These are phyloP conservation scores for Rutpela maculata DNA, from an alignment of 2,888 invertebrate genomes.

Conservation along the genomic window DNA sequence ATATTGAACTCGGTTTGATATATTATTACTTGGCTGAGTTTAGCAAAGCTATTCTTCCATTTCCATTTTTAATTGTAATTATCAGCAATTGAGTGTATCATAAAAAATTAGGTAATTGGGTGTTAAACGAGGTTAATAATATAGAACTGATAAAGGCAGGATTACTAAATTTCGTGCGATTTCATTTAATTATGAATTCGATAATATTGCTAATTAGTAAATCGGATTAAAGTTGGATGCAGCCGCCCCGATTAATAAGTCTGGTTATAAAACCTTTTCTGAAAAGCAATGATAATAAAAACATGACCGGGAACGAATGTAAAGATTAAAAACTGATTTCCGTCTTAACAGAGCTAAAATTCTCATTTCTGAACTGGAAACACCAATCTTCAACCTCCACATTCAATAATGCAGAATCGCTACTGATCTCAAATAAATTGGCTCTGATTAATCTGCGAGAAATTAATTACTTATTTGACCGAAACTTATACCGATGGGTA, in stretches of 20 bases:
- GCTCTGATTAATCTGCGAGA: constrained; percentile 9
- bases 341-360: constrained; percentile 15
- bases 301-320: constrained; percentile 29
- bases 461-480: constrained; percentile 2
- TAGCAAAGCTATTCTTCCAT: too few species aligned
- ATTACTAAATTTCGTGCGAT: neutral
- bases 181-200: constrained; percentile 34
- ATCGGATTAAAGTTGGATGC: constrained; percentile 32
- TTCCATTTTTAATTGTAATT: too few species aligned
- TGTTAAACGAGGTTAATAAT: neutral
- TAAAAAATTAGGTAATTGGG: neutral
- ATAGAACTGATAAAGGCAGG: neutral
- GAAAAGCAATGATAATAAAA: constrained; percentile 27
- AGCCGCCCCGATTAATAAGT: constrained; percentile 29
- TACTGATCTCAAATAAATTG: constrained; percentile 15
- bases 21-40: too few species aligned
- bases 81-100: neutral
- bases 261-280: constrained; percentile 28
- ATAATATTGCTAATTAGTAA: constrained; percentile 35
- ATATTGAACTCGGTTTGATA: too few species aligned
- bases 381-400: neutral
- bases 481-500: neutral
- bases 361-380: constrained; percentile 16
- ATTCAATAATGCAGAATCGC: constrained; percentile 6
- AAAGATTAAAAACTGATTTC: constrained; percentile 30